Conservation (phyloP, 2,113 vertebrate genomes). For the Apteryx mantelli region DNA sequence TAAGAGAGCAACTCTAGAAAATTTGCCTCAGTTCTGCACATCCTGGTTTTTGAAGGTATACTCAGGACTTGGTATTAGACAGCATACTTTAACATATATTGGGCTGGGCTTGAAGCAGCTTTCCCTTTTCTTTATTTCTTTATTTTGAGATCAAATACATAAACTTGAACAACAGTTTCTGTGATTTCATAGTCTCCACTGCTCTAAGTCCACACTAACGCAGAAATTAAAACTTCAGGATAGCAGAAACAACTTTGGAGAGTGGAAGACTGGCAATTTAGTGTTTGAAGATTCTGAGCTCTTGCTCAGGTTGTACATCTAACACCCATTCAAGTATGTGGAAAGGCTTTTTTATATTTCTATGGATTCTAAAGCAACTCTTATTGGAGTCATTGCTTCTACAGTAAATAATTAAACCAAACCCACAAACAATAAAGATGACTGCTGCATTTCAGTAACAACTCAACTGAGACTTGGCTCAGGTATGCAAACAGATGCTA, state of each 20-base stretch:
- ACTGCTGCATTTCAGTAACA: background rate
- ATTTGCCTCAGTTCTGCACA: background rate
- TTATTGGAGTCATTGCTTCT: background rate
- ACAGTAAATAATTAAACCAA: background rate
- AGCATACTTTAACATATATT: background rate
- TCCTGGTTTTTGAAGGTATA: background rate
- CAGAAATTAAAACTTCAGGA: background rate
- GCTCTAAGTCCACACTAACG: background rate
- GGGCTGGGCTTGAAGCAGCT: background rate
- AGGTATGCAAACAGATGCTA: background rate
- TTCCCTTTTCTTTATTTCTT: background rate
- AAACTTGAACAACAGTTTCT: background rate
- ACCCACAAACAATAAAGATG: background rate
- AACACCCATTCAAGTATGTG: background rate
- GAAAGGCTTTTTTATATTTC: conserved; percentile 15
- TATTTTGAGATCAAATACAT: background rate
- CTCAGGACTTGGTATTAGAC: background rate
- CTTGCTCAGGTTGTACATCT: background rate
- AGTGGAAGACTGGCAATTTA: conserved; percentile 25
- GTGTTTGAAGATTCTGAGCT: conserved; percentile 2
- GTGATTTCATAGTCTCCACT: background rate
- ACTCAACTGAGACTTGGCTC: background rate
- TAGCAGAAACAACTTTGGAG: background rate
- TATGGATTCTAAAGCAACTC: background rate
- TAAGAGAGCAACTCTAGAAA: background rate